A percentile compares a stretch with the other conserved stretches of the same genome.
Evolutionary conservation across 2,797 vertebrate species (phyloP).

Genomic region (Gephyroberyx darwinii): DNA sequence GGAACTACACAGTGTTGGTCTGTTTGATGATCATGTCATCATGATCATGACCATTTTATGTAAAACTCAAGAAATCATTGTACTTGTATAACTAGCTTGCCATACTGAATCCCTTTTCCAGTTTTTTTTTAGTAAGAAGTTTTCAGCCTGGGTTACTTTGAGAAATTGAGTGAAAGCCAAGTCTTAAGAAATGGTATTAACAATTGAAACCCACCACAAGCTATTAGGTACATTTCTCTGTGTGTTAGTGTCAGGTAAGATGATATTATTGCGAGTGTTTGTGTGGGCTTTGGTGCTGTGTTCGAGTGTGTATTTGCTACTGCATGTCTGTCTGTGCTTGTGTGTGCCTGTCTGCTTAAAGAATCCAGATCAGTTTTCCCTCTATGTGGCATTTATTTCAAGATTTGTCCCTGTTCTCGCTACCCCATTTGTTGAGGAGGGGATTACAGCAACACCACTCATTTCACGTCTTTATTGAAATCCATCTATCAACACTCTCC

Average conservation of each 20-base stretch:
- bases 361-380: conserved; percentile 32
- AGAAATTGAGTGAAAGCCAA: background rate
- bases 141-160: background rate
- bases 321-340: conserved; percentile 14
- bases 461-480: conserved; percentile 66
- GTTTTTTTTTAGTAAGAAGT: background rate
- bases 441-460: conserved; percentile 70
- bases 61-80: background rate
- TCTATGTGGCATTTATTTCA: conserved; percentile 52
- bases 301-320: background rate
- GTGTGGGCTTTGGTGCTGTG: background rate
- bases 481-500: conserved; percentile 66
- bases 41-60: no score
- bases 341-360: conserved; percentile 36
- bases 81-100: background rate
- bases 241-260: no score
- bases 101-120: background rate
- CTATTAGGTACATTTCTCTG: no score
- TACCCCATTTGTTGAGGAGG: conserved; percentile 44
- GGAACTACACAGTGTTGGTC: no score
- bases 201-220: no score
- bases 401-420: conserved; percentile 39
- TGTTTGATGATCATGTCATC: no score
- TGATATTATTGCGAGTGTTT: no score
- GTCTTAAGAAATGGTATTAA: background rate